phyloP scores from a whole-genome alignment of 2,888 invertebrate genomes.

The Agrochola macilenta region DNA sequence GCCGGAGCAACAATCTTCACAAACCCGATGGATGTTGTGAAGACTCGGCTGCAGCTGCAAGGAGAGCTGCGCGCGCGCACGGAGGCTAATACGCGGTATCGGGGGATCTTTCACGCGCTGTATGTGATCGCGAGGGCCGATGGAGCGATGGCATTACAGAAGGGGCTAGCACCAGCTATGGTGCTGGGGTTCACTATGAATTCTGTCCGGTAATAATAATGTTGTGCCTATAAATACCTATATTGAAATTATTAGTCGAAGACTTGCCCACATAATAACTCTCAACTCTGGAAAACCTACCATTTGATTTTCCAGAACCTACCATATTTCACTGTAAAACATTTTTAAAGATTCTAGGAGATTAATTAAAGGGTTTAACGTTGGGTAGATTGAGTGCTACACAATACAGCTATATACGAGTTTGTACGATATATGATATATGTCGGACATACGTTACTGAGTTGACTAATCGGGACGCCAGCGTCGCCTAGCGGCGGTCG shows the following conservation, averaged over 20 bases:
- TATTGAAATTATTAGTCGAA: background rate
- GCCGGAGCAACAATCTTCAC: slow-evolving; percentile 95
- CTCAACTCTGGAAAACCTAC: background rate
- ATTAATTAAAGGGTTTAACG: background rate
- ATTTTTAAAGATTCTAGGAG: background rate
- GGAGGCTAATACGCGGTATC: slow-evolving; percentile 90
- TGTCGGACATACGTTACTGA: too few species aligned
- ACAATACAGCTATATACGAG: background rate
- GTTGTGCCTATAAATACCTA: background rate
- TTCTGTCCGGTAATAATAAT: slow-evolving; percentile 80
- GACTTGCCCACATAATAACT: background rate
- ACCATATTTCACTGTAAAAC: background rate
- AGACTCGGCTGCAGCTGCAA: slow-evolving; percentile 96
- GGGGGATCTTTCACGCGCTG: slow-evolving; percentile 94
- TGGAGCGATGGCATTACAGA: slow-evolving; percentile 93
- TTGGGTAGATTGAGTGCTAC: background rate
- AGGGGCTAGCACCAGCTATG: slow-evolving; percentile 95
- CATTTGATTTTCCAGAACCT: too few species aligned
- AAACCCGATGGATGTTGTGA: slow-evolving; percentile 97
- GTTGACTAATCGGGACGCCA: too few species aligned
- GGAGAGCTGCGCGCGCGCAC: slow-evolving; percentile 92
- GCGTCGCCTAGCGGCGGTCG: too few species aligned
- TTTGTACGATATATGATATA: too few species aligned
- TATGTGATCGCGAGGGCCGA: slow-evolving; percentile 93
- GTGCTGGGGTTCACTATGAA: slow-evolving; percentile 94